A percentile compares a stretch with the other conserved stretches of the same genome.
Evolutionary conservation across 1,140 invertebrate species (phyloP).

Genomic region (Drosophila subpulchrella): DNA sequence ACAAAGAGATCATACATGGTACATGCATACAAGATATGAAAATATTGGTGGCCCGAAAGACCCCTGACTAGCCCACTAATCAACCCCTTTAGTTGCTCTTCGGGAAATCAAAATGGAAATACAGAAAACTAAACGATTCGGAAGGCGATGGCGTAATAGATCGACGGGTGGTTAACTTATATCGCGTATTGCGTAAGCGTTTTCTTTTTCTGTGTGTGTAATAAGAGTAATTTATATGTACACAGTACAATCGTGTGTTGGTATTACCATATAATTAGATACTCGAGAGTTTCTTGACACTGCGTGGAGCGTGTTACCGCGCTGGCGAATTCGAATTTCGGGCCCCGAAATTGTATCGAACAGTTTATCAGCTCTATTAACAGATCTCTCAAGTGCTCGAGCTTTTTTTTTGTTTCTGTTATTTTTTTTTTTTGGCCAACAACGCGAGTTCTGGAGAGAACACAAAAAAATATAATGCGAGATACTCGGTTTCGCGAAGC

Average conservation of each 20-base stretch:
- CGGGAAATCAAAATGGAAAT: constrained; percentile 4
- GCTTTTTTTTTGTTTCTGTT: constrained; percentile 9
- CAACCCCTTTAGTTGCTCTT: not conserved
- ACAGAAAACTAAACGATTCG: constrained; percentile 22
- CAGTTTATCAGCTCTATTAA: constrained; percentile 80
- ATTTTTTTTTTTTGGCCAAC: constrained; percentile 1
- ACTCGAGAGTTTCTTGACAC: constrained; percentile 78
- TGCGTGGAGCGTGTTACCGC: constrained; percentile 20
- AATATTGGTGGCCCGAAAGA: not conserved
- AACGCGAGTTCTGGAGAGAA: not conserved
- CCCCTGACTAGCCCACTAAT: constrained; percentile 54
- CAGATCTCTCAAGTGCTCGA: constrained; percentile 70
- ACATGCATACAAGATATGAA: not conserved
- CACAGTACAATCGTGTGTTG: constrained; percentile 70
- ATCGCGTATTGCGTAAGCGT: constrained; percentile 51
- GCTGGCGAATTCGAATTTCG: constrained; percentile 27
- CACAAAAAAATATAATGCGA: constrained; percentile 10
- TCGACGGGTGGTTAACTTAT: constrained; percentile 63
- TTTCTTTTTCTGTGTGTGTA: constrained; percentile 37
- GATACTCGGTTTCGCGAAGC: constrained; percentile 25
- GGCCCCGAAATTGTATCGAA: constrained; percentile 67
- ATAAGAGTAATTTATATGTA: constrained; percentile 82
- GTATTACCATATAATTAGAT: constrained; percentile 83
- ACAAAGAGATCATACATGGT: constrained; percentile 14
- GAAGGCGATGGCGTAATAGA: constrained; percentile 72